These are phyloP conservation scores for Oedothorax gibbosus DNA, from an alignment of 1,140 invertebrate species.

Conservation along the genomic window DNA sequence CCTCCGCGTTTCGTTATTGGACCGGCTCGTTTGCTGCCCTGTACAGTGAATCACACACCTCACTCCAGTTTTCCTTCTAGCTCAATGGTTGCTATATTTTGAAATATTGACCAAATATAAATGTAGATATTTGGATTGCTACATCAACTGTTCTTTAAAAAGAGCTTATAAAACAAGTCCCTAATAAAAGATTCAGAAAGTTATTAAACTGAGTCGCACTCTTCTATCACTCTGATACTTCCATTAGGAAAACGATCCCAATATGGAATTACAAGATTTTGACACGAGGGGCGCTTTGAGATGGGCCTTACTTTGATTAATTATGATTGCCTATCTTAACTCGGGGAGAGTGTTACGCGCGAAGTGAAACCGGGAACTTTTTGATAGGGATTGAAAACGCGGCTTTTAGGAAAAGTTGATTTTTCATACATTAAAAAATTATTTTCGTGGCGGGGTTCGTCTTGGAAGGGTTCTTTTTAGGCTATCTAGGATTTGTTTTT, in stretches of 20 bases:
- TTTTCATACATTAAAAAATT: background rate
- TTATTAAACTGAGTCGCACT: slow-evolving; percentile 42
- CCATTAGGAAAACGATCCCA: slow-evolving; percentile 46
- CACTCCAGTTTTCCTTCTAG: no score
- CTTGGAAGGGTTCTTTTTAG: no score
- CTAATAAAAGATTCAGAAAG: slow-evolving; percentile 51
- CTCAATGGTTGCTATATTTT: no score
- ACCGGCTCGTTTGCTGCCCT: no score
- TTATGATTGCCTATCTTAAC: slow-evolving; percentile 27
- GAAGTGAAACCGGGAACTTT: background rate
- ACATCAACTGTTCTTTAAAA: background rate
- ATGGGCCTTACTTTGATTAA: slow-evolving; percentile 45
- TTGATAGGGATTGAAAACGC: slow-evolving; percentile 35
- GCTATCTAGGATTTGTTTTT: no score
- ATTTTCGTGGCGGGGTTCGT: no score
- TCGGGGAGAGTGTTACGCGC: background rate
- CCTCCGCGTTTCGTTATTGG: no score
- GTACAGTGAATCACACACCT: no score
- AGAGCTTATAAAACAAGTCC: background rate
- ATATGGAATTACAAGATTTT: slow-evolving; percentile 15
- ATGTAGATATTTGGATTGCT: no score
- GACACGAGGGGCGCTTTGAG: slow-evolving; percentile 35
- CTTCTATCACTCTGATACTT: slow-evolving; percentile 12
- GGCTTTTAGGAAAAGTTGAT: background rate
- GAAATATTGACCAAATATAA: no score